Evolutionary conservation across 2,888 invertebrate species (phyloP).

Genomic region (Graphium colonna): DNA sequence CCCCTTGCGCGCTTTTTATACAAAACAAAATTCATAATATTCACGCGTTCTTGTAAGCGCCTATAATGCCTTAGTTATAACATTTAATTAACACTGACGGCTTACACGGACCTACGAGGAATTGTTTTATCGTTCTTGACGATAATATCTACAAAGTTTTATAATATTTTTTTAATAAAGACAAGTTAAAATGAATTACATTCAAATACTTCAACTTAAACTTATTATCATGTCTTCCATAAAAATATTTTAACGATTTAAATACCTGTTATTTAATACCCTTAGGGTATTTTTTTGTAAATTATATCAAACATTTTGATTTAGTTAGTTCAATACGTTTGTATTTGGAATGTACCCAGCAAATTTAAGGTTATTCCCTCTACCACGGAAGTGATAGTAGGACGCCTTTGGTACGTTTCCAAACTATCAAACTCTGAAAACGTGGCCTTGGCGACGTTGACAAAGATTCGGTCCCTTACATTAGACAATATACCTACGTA

Average conservation of each 20-base stretch:
- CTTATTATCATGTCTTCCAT: too few relatives aligned
- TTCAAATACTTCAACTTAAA: too few relatives aligned
- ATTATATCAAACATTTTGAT: too few relatives aligned
- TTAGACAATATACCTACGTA: slow-evolving; percentile 13
- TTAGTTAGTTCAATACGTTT: too few relatives aligned
- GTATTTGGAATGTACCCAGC: not conserved
- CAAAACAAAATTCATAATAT: slow-evolving; percentile 29
- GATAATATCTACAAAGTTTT: not conserved
- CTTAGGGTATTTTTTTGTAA: too few relatives aligned
- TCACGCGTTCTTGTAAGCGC: slow-evolving; percentile 20
- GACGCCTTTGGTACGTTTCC: slow-evolving; percentile 1
- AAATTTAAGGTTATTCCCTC: not conserved
- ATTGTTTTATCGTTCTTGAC: not conserved
- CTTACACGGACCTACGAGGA: not conserved
- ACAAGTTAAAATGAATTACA: too few relatives aligned
- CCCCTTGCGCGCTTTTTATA: slow-evolving; percentile 36
- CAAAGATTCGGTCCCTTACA: slow-evolving; percentile 19
- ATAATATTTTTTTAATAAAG: too few relatives aligned
- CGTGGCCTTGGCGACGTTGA: slow-evolving; percentile 17
- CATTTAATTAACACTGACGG: not conserved
- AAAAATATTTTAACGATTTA: too few relatives aligned
- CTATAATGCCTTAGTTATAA: not conserved
- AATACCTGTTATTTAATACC: too few relatives aligned
- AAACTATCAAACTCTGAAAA: slow-evolving; percentile 1
- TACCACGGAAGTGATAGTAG: not conserved